Base-by-base conservation (phyloP, 2,113 vertebrate species). In the Fregetta grallaria region DNA sequence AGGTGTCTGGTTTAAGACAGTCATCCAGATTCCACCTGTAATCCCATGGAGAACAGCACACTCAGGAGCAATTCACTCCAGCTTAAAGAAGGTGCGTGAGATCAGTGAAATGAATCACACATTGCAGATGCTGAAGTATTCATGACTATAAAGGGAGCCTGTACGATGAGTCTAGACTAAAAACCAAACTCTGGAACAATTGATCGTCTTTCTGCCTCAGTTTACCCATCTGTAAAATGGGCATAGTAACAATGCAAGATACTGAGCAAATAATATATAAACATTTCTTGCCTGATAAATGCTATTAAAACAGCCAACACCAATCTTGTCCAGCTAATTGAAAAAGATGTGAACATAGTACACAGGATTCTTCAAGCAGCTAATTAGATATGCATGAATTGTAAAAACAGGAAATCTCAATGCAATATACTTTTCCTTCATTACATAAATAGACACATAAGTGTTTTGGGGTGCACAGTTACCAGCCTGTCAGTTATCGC, bases 391-490 rank as follows among this genome's bases (percentile, higher is more conserved):
- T 0, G 5, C 68, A 59, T 6, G 1, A 87, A 66, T 85, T 23
- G 58, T 90, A 96, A 94, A 96, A 97, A 96, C 86, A 96, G 93
- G 88, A 87, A 92, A 72, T 75, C 66, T 84, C 86, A 76, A 63
- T 1, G 26, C 0, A 4, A 90, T 71, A 23, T 5, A 9, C 32
- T 90, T 84, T 88, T 86, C 72, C 86, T 89, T 88, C 71, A 13
- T 55, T 52, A 72, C 84, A 65, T 23, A 96, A 92, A 95, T 83
- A 96, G 87, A n/a, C 61, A 72, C 34, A 5, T 40, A 58, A 79
- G 34, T 29, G 88, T 40, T 94, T 91, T 65, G 71, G 53, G 92
- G 96, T 73, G 90, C 84, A 23, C 45, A 49, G 63, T 91, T 89
- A 87, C 83, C 80, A 86, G 68, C 58, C 62, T 68, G 73, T 53